phyloP scores from a whole-genome alignment of 2,113 vertebrate genomes.

The Odocoileus virginianus region DNA sequence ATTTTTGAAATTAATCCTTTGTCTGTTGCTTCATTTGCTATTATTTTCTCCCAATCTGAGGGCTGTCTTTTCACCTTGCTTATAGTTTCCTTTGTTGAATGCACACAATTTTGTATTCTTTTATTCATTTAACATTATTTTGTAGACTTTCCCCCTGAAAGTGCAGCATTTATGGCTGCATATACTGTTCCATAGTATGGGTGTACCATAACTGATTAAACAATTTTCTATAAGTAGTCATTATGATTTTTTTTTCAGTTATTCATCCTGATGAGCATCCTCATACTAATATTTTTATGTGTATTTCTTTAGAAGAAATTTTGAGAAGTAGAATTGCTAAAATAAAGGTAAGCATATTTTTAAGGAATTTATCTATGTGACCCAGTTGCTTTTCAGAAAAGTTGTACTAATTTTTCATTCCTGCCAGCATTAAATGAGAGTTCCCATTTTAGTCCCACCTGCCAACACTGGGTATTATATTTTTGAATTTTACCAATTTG shows the following conservation, averaged over 20 bases:
- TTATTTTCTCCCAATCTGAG: too few relatives aligned
- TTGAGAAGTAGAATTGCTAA: not conserved
- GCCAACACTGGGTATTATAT: not conserved
- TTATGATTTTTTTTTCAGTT: not conserved
- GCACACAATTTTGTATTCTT: not conserved
- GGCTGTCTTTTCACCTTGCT: too few relatives aligned
- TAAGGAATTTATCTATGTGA: not conserved
- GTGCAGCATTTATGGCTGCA: not conserved
- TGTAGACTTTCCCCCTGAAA: not conserved
- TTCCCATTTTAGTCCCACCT: not conserved
- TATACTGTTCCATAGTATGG: not conserved
- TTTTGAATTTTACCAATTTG: not conserved
- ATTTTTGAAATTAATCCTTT: too few relatives aligned
- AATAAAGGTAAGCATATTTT: not conserved
- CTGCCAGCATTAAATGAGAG: not conserved
- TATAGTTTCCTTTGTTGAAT: too few relatives aligned
- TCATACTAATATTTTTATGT: not conserved
- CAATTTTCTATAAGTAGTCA: not conserved
- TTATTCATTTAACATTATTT: not conserved
- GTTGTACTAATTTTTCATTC: not conserved
- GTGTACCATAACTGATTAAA: not conserved
- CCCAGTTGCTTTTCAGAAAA: not conserved
- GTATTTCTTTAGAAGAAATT: slow-evolving; percentile 12
- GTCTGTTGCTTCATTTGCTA: too few relatives aligned
- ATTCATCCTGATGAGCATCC: not conserved